phyloP scores from a whole-genome alignment of 2,797 vertebrate species.

The Parauchenoglanis punctatus region DNA sequence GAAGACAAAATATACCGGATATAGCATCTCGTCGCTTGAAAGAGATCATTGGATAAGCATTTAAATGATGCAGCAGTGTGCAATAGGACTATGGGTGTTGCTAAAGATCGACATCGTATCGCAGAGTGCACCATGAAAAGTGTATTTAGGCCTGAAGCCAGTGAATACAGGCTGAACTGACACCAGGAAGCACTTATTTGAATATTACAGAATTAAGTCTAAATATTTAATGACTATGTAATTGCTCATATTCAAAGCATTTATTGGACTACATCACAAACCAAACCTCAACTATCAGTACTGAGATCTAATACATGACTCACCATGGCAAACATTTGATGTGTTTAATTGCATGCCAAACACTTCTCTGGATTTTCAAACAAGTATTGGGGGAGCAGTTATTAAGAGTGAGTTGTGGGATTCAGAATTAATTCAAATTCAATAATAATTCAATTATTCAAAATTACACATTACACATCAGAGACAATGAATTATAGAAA shows the following conservation, averaged over 20 bases:
- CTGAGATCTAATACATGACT: conserved; percentile 2
- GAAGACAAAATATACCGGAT: not conserved
- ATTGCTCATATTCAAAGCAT: conserved; percentile 3
- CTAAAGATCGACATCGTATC: not conserved
- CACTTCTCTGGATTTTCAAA: not conserved
- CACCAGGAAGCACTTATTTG: not conserved
- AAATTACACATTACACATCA: not conserved
- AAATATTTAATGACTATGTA: conserved; percentile 7
- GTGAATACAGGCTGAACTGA: not conserved
- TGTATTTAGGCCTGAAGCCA: conserved; percentile 14
- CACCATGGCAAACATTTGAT: not conserved
- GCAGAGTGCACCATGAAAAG: not conserved
- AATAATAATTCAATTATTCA: no score
- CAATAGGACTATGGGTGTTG: not conserved
- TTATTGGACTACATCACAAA: not conserved
- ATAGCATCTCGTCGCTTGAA: not conserved
- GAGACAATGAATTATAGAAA: not conserved
- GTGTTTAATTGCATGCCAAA: not conserved
- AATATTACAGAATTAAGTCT: conserved; percentile 4
- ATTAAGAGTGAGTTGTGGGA: conserved; percentile 4
- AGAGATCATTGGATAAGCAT: not conserved
- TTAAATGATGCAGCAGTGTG: not conserved
- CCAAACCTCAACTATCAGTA: not conserved
- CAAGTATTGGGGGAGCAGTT: not conserved
- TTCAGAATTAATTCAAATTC: no score